A percentile compares a stretch with the other conserved stretches of the same genome.
Conservation (phyloP, 2,888 invertebrate species). For the Protonemura montana region DNA sequence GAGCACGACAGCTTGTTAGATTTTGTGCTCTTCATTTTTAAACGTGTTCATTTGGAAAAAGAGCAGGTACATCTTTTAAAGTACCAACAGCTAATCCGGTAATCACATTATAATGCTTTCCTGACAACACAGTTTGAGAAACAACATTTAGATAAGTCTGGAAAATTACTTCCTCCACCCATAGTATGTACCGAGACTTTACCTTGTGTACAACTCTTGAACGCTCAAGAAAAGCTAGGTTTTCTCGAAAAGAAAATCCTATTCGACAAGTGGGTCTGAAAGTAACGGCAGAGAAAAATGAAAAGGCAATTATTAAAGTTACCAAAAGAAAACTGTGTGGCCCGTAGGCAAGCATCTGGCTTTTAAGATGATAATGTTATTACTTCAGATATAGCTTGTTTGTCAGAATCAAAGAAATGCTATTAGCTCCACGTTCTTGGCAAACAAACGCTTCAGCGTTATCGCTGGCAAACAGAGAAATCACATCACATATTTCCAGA, state of each 20-base stretch:
- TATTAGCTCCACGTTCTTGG: not conserved
- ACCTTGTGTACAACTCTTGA: not conserved
- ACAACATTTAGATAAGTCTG: too few species aligned
- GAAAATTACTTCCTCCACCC: too few species aligned
- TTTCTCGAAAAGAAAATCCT: not conserved
- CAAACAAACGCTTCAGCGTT: not conserved
- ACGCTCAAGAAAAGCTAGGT: not conserved
- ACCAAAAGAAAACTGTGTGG: not conserved
- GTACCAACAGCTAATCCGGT: too few species aligned
- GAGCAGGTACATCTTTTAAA: not conserved
- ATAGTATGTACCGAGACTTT: too few species aligned
- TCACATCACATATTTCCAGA: not conserved
- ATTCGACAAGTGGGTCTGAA: not conserved
- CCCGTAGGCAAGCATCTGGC: not conserved
- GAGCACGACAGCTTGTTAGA: too few species aligned
- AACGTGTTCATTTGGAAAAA: not conserved
- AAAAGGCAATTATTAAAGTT: not conserved
- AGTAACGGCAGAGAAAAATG: not conserved
- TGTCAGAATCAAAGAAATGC: constrained; percentile 12
- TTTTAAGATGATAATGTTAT: not conserved
- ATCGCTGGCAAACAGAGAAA: not conserved
- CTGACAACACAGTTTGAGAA: too few species aligned
- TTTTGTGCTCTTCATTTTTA: not conserved
- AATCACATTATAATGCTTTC: not conserved
- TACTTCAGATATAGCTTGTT: not conserved